A percentile compares a stretch with the other conserved stretches of the same genome.
Conservation (phyloP, 2,113 vertebrate genomes). For the Brachyistius frenatus region DNA sequence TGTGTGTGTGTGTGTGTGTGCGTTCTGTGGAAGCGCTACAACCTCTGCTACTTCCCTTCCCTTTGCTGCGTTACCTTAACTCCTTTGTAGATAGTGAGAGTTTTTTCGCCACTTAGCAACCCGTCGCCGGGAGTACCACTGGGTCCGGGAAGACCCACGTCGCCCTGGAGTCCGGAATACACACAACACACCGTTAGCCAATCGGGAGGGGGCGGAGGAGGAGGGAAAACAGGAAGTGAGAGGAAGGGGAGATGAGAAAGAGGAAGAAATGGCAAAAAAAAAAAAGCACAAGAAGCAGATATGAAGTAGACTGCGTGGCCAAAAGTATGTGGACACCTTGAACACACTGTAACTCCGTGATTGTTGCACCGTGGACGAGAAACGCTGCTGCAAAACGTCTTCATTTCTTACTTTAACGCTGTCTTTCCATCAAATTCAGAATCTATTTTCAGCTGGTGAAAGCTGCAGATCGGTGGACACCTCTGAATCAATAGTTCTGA, state of each 20-base stretch:
- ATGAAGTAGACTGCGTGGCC: not conserved
- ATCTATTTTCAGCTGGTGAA: no score
- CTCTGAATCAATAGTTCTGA: no score
- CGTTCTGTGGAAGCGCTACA: slow-evolving; percentile 13
- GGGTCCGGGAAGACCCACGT: slow-evolving; percentile 82
- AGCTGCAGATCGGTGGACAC: no score
- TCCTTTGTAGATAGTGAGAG: slow-evolving; percentile 87
- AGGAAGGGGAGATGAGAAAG: not conserved
- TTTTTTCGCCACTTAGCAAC: slow-evolving; percentile 67
- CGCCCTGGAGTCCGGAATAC: slow-evolving; percentile 83
- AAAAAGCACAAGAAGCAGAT: not conserved
- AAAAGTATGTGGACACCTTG: slow-evolving; percentile 9
- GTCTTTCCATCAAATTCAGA: no score
- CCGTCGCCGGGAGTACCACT: slow-evolving; percentile 79
- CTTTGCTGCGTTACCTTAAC: slow-evolving; percentile 82
- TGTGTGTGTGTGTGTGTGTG: slow-evolving; percentile 29
- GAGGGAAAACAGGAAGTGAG: slow-evolving; percentile 2
- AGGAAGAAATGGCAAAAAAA: not conserved
- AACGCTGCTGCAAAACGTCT: no score
- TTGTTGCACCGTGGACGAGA: no score
- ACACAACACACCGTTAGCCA: slow-evolving; percentile 75
- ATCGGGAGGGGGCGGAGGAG: slow-evolving; percentile 13
- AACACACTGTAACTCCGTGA: no score
- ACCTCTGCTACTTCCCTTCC: slow-evolving; percentile 56
- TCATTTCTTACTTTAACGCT: no score